Evolutionary conservation across 2,888 invertebrate species (phyloP).

Genomic region (Limnephilus marmoratus): DNA sequence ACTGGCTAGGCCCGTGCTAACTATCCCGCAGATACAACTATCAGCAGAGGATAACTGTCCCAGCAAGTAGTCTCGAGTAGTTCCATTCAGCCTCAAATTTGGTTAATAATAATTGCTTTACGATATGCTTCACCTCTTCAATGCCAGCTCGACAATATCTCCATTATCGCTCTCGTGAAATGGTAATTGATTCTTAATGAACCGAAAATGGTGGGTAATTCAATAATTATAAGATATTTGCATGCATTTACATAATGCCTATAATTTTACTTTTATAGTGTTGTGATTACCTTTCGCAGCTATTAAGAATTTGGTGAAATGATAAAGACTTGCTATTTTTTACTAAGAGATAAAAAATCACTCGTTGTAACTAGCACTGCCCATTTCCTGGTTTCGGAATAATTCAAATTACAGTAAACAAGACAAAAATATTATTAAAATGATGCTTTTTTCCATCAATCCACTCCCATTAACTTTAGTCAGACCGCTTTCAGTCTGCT

Average conservation of each 20-base stretch:
- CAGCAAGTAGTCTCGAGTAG: background rate
- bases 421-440: background rate
- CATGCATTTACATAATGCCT: background rate
- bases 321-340: background rate
- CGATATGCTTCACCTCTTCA: background rate
- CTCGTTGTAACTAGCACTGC: no score
- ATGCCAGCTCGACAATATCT: background rate
- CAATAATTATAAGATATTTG: background rate
- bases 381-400: no score
- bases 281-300: background rate
- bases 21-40: background rate
- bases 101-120: background rate
- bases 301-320: background rate
- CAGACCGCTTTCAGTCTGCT: background rate
- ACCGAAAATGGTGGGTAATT: background rate
- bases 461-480: background rate
- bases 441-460: background rate
- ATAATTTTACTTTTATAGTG: background rate
- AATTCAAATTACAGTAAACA: background rate
- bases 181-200: background rate
- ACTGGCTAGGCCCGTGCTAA: no score
- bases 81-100: background rate
- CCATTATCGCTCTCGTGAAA: background rate
- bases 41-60: background rate
- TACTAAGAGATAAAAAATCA: background rate